Conservation (phyloP, 1,140 invertebrate species). For the Luehdorfia chinensis region DNA sequence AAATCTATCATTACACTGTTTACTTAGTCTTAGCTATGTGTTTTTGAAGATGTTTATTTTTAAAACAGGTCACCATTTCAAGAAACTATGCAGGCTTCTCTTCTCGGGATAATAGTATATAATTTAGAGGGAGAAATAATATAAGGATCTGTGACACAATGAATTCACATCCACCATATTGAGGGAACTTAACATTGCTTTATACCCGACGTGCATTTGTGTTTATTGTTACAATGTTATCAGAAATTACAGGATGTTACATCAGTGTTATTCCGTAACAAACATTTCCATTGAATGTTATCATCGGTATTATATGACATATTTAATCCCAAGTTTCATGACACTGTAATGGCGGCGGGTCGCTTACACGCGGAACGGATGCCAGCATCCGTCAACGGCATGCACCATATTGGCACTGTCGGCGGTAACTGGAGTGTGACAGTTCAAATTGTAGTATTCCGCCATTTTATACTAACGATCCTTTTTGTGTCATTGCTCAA, state of each 20-base stretch:
- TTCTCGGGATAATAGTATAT: too few relatives aligned
- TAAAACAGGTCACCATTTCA: too few relatives aligned
- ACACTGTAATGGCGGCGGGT: not conserved
- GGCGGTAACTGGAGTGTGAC: slow-evolving; percentile 13
- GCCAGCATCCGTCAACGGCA: slow-evolving; percentile 6
- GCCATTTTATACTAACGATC: not conserved
- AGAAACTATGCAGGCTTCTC: too few relatives aligned
- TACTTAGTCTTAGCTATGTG: too few relatives aligned
- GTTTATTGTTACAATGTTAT: slow-evolving; percentile 7
- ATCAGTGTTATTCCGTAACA: slow-evolving; percentile 7
- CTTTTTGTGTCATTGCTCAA: not conserved
- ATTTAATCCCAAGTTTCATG: slow-evolving; percentile 6
- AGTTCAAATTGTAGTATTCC: slow-evolving; percentile 3
- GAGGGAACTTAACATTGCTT: too few relatives aligned
- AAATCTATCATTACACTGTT: too few relatives aligned
- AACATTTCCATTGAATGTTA: slow-evolving; percentile 17
- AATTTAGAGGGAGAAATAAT: too few relatives aligned
- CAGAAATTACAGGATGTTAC: slow-evolving; percentile 11
- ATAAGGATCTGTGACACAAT: too few relatives aligned
- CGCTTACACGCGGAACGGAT: not conserved
- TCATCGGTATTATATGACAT: slow-evolving; percentile 2
- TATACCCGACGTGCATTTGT: too few relatives aligned
- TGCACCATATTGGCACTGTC: slow-evolving; percentile 6
- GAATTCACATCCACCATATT: too few relatives aligned
- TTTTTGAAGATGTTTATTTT: too few relatives aligned